These are phyloP conservation scores for Luperina nickerlii DNA, from an alignment of 2,888 invertebrate species.

Conservation along the genomic window DNA sequence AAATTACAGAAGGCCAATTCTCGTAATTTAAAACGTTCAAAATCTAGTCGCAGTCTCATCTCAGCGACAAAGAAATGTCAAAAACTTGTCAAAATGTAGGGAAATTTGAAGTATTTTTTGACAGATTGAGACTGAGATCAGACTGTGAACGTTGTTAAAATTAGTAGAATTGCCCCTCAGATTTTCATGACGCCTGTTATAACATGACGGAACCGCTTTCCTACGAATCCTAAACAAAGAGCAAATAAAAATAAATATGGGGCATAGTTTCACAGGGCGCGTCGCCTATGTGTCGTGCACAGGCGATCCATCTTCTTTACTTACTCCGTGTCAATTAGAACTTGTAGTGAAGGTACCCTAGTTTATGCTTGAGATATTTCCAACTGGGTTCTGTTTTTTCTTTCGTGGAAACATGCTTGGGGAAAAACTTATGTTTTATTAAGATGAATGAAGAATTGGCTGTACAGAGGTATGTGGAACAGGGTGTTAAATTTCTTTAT, in stretches of 20 bases:
- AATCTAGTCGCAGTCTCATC: no score
- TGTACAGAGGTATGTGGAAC: neutral
- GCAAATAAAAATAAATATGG: neutral
- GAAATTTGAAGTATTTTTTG: no score
- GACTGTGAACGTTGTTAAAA: no score
- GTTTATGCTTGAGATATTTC: neutral
- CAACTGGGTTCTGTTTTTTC: neutral
- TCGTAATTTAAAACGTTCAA: no score
- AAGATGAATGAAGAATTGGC: neutral
- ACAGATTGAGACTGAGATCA: no score
- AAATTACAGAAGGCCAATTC: no score
- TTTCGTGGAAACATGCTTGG: neutral
- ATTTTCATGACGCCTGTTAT: neutral
- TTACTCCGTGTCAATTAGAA: constrained; percentile 7
- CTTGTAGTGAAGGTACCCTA: constrained; percentile 2
- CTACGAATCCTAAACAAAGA: neutral
- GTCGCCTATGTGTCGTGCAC: neutral
- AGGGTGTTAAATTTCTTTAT: neutral
- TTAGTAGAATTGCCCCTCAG: no score
- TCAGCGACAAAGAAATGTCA: no score
- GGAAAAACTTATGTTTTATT: neutral
- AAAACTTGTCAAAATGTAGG: no score
- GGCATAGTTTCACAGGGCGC: neutral
- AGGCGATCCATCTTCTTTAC: constrained; percentile 24
- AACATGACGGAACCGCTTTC: neutral